phyloP scores from a whole-genome alignment of 2,797 vertebrate species.

The Prionace glauca region DNA sequence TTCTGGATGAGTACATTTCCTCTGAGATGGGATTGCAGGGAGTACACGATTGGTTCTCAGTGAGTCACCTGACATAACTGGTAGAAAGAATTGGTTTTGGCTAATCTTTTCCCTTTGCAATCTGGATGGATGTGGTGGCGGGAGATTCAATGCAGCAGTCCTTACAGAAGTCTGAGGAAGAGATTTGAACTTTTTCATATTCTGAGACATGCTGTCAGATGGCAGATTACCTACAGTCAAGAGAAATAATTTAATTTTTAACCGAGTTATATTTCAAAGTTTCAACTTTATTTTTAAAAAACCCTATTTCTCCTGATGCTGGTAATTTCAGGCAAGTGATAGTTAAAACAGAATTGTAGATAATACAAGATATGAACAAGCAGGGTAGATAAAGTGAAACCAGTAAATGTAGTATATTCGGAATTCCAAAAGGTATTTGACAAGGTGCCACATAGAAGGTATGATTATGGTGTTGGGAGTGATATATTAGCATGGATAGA shows the following conservation, averaged over 20 bases:
- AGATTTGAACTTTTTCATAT: constrained; percentile 59
- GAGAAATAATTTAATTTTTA: background rate
- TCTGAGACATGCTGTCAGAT: constrained; percentile 51
- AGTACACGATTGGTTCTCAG: constrained; percentile 62
- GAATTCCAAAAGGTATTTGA: background rate
- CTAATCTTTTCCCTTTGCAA: constrained; percentile 46
- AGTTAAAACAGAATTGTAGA: background rate
- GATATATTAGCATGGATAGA: background rate
- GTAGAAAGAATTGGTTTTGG: constrained; percentile 54
- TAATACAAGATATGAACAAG: background rate
- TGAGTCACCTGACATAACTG: constrained; percentile 58
- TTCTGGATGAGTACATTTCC: constrained; percentile 47
- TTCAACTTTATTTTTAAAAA: background rate
- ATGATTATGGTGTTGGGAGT: background rate
- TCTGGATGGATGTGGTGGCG: constrained; percentile 47
- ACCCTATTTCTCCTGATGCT: background rate
- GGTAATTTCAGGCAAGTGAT: background rate
- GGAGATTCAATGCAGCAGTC: constrained; percentile 48
- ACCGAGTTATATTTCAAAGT: background rate
- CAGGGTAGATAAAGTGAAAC: background rate
- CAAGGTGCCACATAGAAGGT: background rate
- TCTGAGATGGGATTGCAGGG: constrained; percentile 71
- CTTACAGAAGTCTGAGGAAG: constrained; percentile 52
- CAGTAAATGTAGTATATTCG: background rate
- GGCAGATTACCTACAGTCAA: constrained; percentile 52